phyloP scores from a whole-genome alignment of 2,888 invertebrate species.

The Lamellibrachia columna region DNA sequence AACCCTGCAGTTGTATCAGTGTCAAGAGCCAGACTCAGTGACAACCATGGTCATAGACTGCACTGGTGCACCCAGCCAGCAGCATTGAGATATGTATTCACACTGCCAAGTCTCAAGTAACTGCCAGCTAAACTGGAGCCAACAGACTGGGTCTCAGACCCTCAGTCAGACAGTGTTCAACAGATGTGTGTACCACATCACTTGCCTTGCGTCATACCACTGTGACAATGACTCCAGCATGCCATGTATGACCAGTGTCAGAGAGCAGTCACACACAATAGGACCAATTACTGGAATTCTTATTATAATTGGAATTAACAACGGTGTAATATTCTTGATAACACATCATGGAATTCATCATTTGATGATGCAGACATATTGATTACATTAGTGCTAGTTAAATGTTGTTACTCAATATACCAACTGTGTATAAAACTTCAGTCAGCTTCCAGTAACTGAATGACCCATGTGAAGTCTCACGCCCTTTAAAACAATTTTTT shows the following conservation, averaged over 20 bases:
- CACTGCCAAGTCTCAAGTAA: background rate
- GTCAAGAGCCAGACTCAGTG: background rate
- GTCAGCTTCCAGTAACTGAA: background rate
- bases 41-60: background rate
- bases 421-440: background rate
- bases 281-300: background rate
- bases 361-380: background rate
- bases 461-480: background rate
- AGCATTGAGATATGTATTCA: background rate
- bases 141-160: background rate
- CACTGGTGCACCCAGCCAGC: background rate
- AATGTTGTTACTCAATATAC: background rate
- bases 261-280: background rate
- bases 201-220: background rate
- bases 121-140: background rate
- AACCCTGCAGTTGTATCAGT: background rate
- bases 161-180: background rate
- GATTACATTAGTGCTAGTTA: background rate
- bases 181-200: background rate
- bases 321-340: background rate
- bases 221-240: background rate
- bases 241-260: background rate
- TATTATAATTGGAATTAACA: background rate
- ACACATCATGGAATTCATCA: background rate
- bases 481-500: background rate